Evolutionary conservation across 2,113 vertebrate genomes (phyloP).

Genomic region (Syrmaticus mikado): DNA sequence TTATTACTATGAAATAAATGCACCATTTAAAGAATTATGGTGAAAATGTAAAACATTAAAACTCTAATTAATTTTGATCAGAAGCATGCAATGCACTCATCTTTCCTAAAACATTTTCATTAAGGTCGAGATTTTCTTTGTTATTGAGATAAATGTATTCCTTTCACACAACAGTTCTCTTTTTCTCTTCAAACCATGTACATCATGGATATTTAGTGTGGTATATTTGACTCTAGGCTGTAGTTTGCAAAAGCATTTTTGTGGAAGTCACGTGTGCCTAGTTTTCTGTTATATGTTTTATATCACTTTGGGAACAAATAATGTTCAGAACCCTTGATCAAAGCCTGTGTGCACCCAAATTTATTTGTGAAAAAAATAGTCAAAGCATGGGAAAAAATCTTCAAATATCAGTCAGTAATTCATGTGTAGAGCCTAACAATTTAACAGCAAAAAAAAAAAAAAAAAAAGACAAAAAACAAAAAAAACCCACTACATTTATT

Average conservation of each 20-base stretch:
- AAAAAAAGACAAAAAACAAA: neutral
- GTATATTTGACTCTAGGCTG: neutral
- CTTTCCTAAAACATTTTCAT: conserved; percentile 78
- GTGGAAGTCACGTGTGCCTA: neutral
- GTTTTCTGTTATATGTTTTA: neutral
- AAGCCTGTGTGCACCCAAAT: neutral
- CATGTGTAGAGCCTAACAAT: neutral
- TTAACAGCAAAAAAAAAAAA: neutral
- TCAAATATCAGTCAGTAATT: neutral
- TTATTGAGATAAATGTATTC: conserved; percentile 70
- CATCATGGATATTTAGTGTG: neutral
- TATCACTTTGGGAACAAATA: neutral
- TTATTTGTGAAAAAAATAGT: neutral
- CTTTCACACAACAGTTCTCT: conserved; percentile 26
- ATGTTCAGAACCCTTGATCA: neutral
- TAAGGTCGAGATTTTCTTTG: conserved; percentile 62
- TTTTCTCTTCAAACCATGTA: neutral
- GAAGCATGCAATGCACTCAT: conserved; percentile 68
- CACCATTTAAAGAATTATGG: conserved; percentile 84
- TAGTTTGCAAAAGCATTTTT: neutral
- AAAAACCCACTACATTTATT: neutral
- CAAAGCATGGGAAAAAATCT: neutral
- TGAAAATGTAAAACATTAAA: conserved; percentile 78
- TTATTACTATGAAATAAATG: conserved; percentile 86
- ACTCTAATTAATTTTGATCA: conserved; percentile 83